Conservation (phyloP, 2,888 invertebrate genomes). For the Oegoconia quadripuncta region DNA sequence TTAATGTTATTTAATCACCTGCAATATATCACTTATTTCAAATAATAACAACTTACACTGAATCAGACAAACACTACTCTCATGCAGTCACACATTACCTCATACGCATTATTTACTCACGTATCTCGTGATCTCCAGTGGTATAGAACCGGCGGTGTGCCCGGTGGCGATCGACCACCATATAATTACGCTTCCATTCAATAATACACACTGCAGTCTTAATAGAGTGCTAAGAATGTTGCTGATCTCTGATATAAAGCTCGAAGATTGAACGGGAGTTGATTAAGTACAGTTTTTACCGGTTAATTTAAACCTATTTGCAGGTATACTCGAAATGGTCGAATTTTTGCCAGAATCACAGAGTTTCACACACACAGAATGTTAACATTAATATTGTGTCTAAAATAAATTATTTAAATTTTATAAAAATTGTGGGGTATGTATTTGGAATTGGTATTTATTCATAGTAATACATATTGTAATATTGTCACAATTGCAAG, state of each 20-base stretch:
- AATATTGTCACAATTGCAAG: too few relatives aligned
- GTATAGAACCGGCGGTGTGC: conserved; percentile 30
- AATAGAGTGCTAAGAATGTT: conserved; percentile 69
- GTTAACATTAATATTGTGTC: too few relatives aligned
- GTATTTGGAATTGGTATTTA: too few relatives aligned
- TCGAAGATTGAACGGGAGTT: conserved; percentile 13
- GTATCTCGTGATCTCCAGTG: conserved; percentile 54
- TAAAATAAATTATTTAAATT: too few relatives aligned
- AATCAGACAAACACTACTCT: conserved; percentile 18
- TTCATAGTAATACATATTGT: too few relatives aligned
- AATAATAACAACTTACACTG: conserved; percentile 9
- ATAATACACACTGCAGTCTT: conserved; percentile 49
- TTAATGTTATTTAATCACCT: too few relatives aligned
- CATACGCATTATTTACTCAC: conserved; percentile 43
- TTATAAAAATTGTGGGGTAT: too few relatives aligned
- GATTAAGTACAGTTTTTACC: background rate
- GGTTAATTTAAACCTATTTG: too few relatives aligned
- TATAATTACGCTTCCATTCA: conserved; percentile 64
- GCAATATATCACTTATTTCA: background rate
- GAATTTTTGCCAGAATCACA: too few relatives aligned
- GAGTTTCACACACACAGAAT: too few relatives aligned
- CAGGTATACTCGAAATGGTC: too few relatives aligned
- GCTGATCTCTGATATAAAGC: conserved; percentile 36
- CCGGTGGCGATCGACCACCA: conserved; percentile 54
- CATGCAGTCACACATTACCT: conserved; percentile 33